These are phyloP conservation scores for Aphis craccivora DNA, from an alignment of 1,140 invertebrate genomes.

Conservation along the genomic window DNA sequence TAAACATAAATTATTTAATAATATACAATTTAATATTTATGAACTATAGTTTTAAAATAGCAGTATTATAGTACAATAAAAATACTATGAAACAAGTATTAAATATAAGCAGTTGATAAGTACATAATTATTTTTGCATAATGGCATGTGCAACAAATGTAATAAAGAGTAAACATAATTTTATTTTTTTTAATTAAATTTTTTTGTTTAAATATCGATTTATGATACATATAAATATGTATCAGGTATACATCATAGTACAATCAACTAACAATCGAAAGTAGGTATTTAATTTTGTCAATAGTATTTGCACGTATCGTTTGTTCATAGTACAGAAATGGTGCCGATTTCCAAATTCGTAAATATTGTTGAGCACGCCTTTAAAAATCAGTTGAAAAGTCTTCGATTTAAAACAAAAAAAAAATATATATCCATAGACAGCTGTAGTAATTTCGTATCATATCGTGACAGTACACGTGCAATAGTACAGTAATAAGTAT, in stretches of 20 bases:
- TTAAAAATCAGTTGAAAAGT: not conserved
- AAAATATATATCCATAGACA: not conserved
- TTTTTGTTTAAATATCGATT: not conserved
- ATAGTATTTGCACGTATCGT: not conserved
- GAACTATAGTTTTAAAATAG: not conserved
- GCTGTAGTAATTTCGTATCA: not conserved
- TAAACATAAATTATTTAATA: not conserved
- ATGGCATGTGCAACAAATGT: not conserved
- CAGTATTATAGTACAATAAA: not conserved
- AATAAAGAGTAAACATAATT: not conserved
- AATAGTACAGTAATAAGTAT: not conserved
- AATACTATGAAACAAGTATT: not conserved
- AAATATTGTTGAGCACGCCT: not conserved
- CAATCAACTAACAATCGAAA: not conserved
- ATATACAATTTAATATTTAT: not conserved
- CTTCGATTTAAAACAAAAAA: not conserved
- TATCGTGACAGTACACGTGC: not conserved
- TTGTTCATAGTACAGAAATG: not conserved
- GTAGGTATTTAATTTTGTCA: not conserved
- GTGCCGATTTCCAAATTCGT: not conserved
- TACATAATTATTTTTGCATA: slow-evolving; percentile 7
- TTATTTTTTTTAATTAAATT: not conserved
- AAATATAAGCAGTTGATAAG: not conserved
- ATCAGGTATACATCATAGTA: not conserved
- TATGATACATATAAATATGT: not conserved